A percentile compares a stretch with the other conserved stretches of the same genome.
Conservation (phyloP, 2,888 invertebrate genomes). For the Hofmannophila pseudospretella region DNA sequence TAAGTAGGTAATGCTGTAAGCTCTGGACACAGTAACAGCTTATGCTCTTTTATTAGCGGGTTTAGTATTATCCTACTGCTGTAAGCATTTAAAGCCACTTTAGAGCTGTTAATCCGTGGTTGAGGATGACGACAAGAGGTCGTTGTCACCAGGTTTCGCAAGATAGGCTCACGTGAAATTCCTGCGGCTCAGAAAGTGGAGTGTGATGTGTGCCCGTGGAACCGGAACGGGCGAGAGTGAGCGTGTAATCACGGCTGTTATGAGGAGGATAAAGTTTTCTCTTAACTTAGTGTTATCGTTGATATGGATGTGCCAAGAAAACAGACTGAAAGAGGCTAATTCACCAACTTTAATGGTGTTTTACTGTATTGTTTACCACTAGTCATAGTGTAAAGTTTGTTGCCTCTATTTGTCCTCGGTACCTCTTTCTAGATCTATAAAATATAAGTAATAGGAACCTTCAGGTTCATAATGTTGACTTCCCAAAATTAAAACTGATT, state of each 20-base stretch:
- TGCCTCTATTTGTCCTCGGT: too few species aligned
- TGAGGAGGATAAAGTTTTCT: neutral
- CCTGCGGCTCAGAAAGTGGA: slow-evolving; percentile 39
- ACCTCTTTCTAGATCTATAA: too few species aligned
- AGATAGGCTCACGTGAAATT: slow-evolving; percentile 31
- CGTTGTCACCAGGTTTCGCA: slow-evolving; percentile 35
- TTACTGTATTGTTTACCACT: too few species aligned
- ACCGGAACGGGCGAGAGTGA: slow-evolving; percentile 33
- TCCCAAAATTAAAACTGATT: too few species aligned
- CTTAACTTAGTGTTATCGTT: too few species aligned
- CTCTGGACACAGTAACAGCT: too few species aligned
- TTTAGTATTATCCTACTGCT: neutral
- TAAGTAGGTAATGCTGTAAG: too few species aligned
- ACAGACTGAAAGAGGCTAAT: too few species aligned
- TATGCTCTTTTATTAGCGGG: neutral
- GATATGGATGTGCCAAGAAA: neutral
- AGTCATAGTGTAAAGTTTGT: too few species aligned
- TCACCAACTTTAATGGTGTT: too few species aligned
- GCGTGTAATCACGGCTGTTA: neutral
- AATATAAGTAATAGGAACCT: too few species aligned
- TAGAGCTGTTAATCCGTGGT: neutral
- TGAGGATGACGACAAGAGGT: slow-evolving; percentile 19
- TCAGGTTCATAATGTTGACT: too few species aligned
- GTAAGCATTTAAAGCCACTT: neutral
- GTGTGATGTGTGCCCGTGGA: slow-evolving; percentile 27